Percentiles rank a stretch among this genome's conserved stretches.
phyloP scores from a whole-genome alignment of 2,113 vertebrate genomes.

The Tretioscincus oriximinensis region DNA sequence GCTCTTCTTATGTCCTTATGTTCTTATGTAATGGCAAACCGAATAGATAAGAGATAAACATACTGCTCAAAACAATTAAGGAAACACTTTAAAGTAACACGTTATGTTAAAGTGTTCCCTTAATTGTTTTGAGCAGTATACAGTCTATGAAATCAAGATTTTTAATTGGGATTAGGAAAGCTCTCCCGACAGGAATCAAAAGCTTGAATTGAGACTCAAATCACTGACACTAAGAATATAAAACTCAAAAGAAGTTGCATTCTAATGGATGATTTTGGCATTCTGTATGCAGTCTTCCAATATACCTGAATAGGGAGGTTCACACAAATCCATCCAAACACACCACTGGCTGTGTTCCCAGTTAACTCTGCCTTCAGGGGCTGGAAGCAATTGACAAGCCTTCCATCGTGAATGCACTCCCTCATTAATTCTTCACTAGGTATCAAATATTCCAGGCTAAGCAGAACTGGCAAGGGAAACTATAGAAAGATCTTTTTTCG shows the following conservation, averaged over 20 bases:
- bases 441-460: background rate
- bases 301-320: background rate
- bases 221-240: background rate
- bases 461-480: background rate
- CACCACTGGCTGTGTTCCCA: background rate
- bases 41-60: background rate
- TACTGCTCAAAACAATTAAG: too few species aligned
- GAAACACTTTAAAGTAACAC: too few species aligned
- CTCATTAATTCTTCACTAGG: constrained; percentile 4
- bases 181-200: background rate
- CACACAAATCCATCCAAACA: background rate
- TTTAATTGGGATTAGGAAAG: background rate
- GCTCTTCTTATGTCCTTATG: too few species aligned
- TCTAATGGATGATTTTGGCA: too few species aligned
- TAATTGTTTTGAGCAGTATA: too few species aligned
- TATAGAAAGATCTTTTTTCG: background rate
- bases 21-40: too few species aligned
- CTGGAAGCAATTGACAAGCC: background rate
- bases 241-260: too few species aligned
- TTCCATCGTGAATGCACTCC: background rate
- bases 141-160: background rate
- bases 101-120: too few species aligned
- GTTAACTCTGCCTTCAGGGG: background rate
- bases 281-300: background rate
- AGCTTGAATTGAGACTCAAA: background rate